Evolutionary conservation across 2,113 vertebrate species (phyloP).

Genomic region (Cricetomys ansorgei): DNA sequence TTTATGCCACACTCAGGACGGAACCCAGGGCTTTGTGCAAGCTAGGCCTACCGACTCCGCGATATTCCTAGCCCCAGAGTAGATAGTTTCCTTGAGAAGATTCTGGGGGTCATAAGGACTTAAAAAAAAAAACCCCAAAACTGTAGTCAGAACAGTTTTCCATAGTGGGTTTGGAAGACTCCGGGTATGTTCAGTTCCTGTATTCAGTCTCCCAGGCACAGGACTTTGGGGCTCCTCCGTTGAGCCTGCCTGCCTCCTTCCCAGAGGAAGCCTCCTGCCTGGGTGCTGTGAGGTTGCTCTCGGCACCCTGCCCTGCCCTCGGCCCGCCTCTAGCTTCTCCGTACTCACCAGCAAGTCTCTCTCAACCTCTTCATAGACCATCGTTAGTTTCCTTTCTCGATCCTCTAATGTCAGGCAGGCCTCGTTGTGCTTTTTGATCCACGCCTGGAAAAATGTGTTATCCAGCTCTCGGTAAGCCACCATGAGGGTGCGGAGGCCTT

Average conservation of each 20-base stretch:
- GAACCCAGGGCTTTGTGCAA: background rate
- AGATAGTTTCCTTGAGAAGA: slow-evolving; percentile 14
- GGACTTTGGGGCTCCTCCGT: background rate
- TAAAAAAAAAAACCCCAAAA: background rate
- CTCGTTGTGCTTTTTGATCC: slow-evolving; percentile 91
- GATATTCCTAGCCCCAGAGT: background rate
- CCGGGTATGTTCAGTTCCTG: background rate
- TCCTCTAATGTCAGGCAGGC: slow-evolving; percentile 89
- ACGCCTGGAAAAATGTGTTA: slow-evolving; percentile 85
- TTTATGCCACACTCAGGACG: background rate
- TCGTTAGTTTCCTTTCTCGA: slow-evolving; percentile 89
- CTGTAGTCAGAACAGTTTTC: background rate
- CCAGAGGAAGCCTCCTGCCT: background rate
- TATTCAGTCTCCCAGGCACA: background rate
- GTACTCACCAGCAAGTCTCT: slow-evolving; percentile 91
- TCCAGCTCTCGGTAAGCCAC: slow-evolving; percentile 94
- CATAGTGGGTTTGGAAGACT: slow-evolving; percentile 15
- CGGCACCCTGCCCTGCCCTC: background rate
- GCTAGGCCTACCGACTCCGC: background rate
- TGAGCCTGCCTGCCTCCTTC: background rate
- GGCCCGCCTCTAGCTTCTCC: background rate
- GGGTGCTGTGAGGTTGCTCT: background rate
- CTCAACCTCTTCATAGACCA: slow-evolving; percentile 95
- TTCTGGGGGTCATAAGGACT: slow-evolving; percentile 27
- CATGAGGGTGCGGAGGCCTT: slow-evolving; percentile 94